Percentiles rank a stretch among this genome's conserved stretches.
These are phyloP conservation scores for Sebastes flavidus DNA, from an alignment of 2,797 vertebrate species.

Conservation along the genomic window DNA sequence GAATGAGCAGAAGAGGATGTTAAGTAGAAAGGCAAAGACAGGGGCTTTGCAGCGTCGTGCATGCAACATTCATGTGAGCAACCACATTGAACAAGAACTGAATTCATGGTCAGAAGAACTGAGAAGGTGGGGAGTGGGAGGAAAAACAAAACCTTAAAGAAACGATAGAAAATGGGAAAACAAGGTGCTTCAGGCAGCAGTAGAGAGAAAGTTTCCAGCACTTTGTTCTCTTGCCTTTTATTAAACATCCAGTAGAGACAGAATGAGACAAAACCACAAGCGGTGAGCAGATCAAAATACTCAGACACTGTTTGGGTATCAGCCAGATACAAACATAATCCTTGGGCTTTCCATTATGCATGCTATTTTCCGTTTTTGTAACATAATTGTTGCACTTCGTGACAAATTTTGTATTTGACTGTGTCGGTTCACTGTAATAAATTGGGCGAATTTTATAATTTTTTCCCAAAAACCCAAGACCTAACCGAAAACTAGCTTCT, in stretches of 20 bases:
- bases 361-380: neutral
- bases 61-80: constrained; percentile 13
- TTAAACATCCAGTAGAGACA: constrained; percentile 50
- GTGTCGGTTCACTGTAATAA: neutral
- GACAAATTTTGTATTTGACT: neutral
- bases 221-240: constrained; percentile 40
- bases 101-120: constrained; percentile 23
- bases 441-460: neutral
- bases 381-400: neutral
- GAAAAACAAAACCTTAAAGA: constrained; percentile 23
- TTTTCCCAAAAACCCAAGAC: neutral
- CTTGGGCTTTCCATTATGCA: neutral
- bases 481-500: neutral
- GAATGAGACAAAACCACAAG: constrained; percentile 47
- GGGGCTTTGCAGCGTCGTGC: neutral
- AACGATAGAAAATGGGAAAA: constrained; percentile 17
- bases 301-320: neutral
- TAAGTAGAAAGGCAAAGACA: constrained; percentile 1
- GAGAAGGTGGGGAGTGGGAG: constrained; percentile 15
- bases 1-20: neutral
- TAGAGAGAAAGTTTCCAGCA: constrained; percentile 14
- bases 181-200: constrained; percentile 34
- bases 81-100: constrained; percentile 13
- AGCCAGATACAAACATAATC: neutral
- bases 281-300: constrained; percentile 18